Evolutionary conservation across 1,140 invertebrate genomes (phyloP).

Genomic region (Cyphomyrmex costatus): DNA sequence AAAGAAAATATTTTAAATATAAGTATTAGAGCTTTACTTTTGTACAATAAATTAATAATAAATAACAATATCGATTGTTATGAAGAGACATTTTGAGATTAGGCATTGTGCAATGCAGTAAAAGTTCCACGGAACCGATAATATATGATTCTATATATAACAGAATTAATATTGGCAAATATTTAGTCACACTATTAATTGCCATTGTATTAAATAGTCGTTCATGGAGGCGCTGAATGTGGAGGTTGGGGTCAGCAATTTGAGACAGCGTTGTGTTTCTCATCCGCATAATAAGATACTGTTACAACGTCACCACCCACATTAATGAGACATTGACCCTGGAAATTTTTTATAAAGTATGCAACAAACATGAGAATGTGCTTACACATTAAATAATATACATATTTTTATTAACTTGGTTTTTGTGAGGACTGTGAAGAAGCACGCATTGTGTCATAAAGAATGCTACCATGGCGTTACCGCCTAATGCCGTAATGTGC

Average conservation of each 20-base stretch:
- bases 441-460: constrained; percentile 97
- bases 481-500: constrained; percentile 97
- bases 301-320: constrained; percentile 97
- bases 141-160: neutral
- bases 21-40: neutral
- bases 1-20: neutral
- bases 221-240: constrained; percentile 84
- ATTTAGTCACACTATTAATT: constrained; percentile 22
- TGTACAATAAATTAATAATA: constrained; percentile 47
- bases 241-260: constrained; percentile 85
- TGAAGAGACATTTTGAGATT: neutral
- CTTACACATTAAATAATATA: neutral
- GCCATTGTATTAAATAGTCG: constrained; percentile 42
- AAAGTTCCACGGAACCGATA: neutral
- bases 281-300: constrained; percentile 88
- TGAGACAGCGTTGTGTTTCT: constrained; percentile 76
- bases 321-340: constrained; percentile 97
- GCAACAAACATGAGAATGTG: constrained; percentile 15
- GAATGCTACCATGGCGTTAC: constrained; percentile 97
- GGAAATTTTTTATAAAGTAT: constrained; percentile 76
- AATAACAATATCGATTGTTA: constrained; percentile 26
- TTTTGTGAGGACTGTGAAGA: constrained; percentile 97
- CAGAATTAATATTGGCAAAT: neutral
- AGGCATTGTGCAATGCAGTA: neutral
- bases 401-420: constrained; percentile 92